phyloP scores from a whole-genome alignment of 2,797 vertebrate species.

The Sardinella longiceps region DNA sequence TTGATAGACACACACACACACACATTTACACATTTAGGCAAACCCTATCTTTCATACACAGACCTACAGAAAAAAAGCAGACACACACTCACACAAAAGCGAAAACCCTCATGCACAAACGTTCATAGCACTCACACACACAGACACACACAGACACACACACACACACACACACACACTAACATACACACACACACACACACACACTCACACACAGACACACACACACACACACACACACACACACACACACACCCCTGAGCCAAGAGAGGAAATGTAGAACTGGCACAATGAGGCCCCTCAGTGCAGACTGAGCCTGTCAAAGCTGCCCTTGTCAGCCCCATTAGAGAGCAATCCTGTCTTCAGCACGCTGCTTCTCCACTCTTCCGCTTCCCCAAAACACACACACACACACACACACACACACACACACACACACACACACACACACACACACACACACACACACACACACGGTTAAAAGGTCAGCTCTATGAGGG shows the following conservation, averaged over 20 bases:
- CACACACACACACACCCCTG: background rate
- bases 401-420: too few relatives aligned
- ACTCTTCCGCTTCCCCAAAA: background rate
- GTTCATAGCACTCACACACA: too few relatives aligned
- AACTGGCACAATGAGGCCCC: conserved; percentile 3
- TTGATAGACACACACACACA: background rate
- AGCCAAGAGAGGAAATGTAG: background rate
- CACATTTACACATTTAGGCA: background rate
- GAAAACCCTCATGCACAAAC: too few relatives aligned
- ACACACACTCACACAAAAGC: background rate
- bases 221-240: background rate
- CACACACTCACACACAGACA: background rate
- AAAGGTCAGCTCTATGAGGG: background rate
- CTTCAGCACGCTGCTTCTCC: background rate
- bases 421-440: too few relatives aligned
- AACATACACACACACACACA: background rate
- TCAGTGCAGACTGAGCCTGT: background rate
- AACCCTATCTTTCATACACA: too few relatives aligned
- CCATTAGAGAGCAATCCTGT: background rate
- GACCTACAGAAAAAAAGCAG: too few relatives aligned
- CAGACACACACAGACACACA: background rate
- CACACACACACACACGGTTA: background rate
- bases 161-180: background rate
- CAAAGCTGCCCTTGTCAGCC: conserved; percentile 15
- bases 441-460: too few relatives aligned